Base-by-base conservation (phyloP, 2,888 invertebrate species). In the Hemicrepidius hirtus region DNA sequence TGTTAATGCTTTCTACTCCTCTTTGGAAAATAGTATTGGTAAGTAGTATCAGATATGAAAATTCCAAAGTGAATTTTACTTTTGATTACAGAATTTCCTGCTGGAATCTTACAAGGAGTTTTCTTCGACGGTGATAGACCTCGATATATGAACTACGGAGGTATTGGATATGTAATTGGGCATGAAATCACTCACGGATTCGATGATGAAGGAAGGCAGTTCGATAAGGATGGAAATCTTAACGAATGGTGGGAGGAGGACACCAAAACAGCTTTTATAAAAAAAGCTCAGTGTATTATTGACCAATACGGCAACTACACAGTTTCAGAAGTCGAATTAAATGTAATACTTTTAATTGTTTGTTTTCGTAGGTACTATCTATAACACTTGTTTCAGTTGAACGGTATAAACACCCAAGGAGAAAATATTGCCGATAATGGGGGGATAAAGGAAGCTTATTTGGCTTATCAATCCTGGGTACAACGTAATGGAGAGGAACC, bases 401-500 rank as follows among this genome's bases (percentile, higher is more conserved):
- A 97, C 82, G 97, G 97, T 64, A 92, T 96, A 70, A 95, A 95
- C 82, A 97, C 97, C 0, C 95, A 96, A 87, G 97, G 96, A 12
- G 97, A 97, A 85, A 97, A 97, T 84, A 97, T 97, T 69, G 97
- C 97, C 0, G 97, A 97, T 85, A 97, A 97, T 83, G 97, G 97
- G 1, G 97, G 97, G 0, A 91, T 97, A 75, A 97, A 97, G 84
- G 94, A 95, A 84, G 95, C 97, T 0, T 97, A 97, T 85, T 88
- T 91, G 74, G 96, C 96, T 0, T 96, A 96, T 85, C 89, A 91
- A 59, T 90, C 90, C 6, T 96, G 95, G 95, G 90, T 89, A 0
- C 86, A 89, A 20, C 88, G 92, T 6, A 90, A 94, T 60, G 78
- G 83, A 82, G 86, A 87, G 0, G 95, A 95, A 80, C 86, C 87